These are phyloP conservation scores for Xiphophorus birchmanni DNA, from an alignment of 2,797 vertebrate genomes.

Conservation along the genomic window DNA sequence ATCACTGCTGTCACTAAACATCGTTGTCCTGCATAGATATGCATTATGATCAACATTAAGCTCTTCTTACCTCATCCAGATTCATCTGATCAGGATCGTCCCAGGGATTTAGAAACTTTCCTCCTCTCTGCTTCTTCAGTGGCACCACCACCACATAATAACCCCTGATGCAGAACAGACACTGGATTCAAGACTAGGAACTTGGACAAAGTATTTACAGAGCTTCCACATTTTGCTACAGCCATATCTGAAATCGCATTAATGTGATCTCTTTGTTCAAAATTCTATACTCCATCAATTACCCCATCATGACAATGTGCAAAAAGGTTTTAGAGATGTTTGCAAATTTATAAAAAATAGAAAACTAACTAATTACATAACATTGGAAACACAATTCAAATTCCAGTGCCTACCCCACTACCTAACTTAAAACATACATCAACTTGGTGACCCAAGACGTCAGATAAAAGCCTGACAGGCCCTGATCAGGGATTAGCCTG, in stretches of 20 bases:
- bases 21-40: neutral
- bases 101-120: slow-evolving; percentile 94
- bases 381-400: neutral
- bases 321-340: neutral
- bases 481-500: neutral
- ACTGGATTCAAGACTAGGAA: slow-evolving; percentile 14
- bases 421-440: neutral
- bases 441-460: neutral
- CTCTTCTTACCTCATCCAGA: slow-evolving; percentile 89
- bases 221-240: neutral
- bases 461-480: neutral
- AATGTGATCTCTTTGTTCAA: neutral
- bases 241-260: neutral
- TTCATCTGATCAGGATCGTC: slow-evolving; percentile 98
- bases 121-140: slow-evolving; percentile 93
- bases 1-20: neutral
- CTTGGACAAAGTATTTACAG: neutral
- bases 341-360: neutral
- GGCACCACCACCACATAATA: slow-evolving; percentile 98
- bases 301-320: neutral
- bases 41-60: neutral
- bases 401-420: neutral
- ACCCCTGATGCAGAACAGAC: slow-evolving; percentile 81
- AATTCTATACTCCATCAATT: neutral
- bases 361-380: neutral